Evolutionary conservation across 2,888 invertebrate genomes (phyloP).

Genomic region (Diarsia dahlii): DNA sequence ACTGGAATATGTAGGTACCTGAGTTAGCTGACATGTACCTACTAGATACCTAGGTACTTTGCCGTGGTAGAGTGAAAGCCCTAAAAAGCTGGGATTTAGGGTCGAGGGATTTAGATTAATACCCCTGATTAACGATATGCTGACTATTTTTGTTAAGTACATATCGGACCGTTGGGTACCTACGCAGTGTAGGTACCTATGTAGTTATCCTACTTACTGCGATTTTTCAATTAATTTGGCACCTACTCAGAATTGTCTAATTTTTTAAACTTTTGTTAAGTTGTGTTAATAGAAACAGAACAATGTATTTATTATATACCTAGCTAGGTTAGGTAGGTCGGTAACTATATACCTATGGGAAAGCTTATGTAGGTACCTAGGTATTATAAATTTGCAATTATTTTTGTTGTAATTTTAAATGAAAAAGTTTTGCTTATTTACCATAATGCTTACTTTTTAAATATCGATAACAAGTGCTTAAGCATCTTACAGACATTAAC

Average conservation of each 20-base stretch:
- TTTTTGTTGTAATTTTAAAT: no score
- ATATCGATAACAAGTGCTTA: neutral
- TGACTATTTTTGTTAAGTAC: slow-evolving; percentile 2
- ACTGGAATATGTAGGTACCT: neutral
- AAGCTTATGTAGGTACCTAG: no score
- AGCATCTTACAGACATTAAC: neutral
- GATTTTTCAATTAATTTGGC: neutral
- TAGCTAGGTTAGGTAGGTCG: neutral
- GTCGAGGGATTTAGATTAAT: slow-evolving; percentile 38
- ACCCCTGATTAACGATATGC: slow-evolving; percentile 19
- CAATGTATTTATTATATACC: neutral
- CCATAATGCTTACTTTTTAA: neutral
- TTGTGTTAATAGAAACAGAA: neutral
- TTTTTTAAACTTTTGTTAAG: neutral
- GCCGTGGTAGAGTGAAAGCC: slow-evolving; percentile 11
- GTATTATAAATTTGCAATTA: no score
- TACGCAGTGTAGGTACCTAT: neutral
- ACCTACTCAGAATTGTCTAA: neutral
- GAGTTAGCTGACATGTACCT: neutral
- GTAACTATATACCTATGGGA: neutral
- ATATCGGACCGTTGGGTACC: neutral
- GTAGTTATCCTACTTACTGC: neutral
- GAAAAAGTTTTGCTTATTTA: neutral
- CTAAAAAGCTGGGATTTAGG: slow-evolving; percentile 38
- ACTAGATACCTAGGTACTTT: slow-evolving; percentile 1